Base-by-base conservation (phyloP, 2,888 invertebrate genomes). In the Drosophila phalerata region DNA sequence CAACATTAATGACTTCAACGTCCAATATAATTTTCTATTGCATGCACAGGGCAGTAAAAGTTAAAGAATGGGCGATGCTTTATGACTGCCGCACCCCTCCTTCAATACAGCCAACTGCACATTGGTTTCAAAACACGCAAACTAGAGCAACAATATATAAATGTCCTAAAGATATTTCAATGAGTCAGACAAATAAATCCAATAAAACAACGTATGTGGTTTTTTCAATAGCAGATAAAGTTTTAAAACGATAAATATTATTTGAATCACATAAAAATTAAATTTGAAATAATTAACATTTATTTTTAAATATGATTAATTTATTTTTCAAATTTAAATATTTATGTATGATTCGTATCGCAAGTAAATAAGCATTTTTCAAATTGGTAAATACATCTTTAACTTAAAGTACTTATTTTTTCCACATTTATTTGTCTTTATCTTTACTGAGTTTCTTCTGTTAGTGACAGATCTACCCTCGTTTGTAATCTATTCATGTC, bases 1-100 rank as follows among this genome's bases (percentile, higher is more conserved):
- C 49, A 78, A 65, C 37, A 69, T 55, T 62, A 74, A 69, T 62
- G 69, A 47, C 64, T 48, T 53, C 32, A 42, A 48, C n/a, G 48
- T 62, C 19, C 10, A 51, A 53, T 63, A 53, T 37, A 40, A 51
- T 48, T 67, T 67, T 77, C 65, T 58, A 69, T 65, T 43, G 65
- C 48, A 32, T 66, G 67, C 67, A 66, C 49, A 55, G 47, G 19
- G 48, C 34, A 57, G 47, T 63, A 68, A 70, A 70, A 61, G 61
- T 69, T 37, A 68, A 40, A 52, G 28, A 68, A 68, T 51, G 15
- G 38, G n/a, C 8, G 15, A 32, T 38, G 30, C 10, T 65, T 58
- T 45, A 45, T 58, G 57, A n/a, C 57, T 43, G 17, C 22, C n/a
- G 25, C 6, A 5, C 6, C 43, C 13, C 11, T 6, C 11, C n/a